Evolutionary conservation across 2,888 invertebrate genomes (phyloP).

Genomic region (Tinea semifulvella): DNA sequence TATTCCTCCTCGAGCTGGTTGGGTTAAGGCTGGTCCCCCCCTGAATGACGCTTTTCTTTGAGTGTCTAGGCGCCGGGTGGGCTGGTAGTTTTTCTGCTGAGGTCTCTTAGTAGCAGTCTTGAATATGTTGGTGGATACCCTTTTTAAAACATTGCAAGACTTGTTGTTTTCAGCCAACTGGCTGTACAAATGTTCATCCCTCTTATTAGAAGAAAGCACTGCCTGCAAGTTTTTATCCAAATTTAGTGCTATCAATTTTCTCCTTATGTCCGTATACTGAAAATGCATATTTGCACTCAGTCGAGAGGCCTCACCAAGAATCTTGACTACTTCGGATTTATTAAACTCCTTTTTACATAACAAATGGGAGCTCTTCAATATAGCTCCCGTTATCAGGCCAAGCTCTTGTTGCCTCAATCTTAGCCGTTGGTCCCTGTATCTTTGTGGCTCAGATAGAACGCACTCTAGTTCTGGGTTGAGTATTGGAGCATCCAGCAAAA

Average conservation of each 20-base stretch:
- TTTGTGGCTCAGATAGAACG: neutral
- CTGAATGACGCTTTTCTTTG: conserved; percentile 1
- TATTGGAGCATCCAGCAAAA: neutral
- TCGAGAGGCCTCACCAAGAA: neutral
- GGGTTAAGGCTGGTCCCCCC: neutral
- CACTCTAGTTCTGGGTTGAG: conserved; percentile 7
- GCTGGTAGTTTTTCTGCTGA: conserved; percentile 17
- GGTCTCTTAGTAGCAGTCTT: neutral
- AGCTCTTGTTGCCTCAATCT: neutral
- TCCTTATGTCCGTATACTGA: conserved; percentile 1
- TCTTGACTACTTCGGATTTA: conserved; percentile 1
- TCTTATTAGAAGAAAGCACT: neutral
- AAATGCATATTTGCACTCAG: neutral
- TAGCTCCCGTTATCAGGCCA: neutral
- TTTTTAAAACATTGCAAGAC: conserved; percentile 15
- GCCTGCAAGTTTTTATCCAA: neutral
- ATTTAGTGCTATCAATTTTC: neutral
- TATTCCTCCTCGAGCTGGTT: neutral
- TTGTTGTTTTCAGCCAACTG: conserved; percentile 14
- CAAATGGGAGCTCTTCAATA: conserved; percentile 3
- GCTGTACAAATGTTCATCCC: conserved; percentile 5
- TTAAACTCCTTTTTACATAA: neutral
- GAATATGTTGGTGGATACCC: conserved; percentile 10
- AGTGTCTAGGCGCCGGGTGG: neutral
- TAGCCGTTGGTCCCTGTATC: neutral